Evolutionary conservation across 2,888 invertebrate species (phyloP).

Genomic region (Cylloceria caligata): DNA sequence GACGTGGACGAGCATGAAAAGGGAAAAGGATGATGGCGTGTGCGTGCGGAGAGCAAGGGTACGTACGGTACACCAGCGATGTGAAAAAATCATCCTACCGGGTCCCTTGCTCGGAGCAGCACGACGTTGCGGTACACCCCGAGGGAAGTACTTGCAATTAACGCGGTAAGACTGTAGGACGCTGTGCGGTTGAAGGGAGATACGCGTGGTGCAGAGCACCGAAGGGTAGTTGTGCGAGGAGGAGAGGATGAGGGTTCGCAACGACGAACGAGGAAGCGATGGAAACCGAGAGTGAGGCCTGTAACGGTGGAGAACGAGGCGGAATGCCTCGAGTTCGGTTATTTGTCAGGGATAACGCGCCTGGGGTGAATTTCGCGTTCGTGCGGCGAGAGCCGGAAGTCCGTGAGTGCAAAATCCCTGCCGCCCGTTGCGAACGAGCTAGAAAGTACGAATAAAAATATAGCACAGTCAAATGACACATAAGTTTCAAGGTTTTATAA

Average conservation of each 20-base stretch:
- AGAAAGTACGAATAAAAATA: slow-evolving; percentile 20
- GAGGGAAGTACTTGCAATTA: slow-evolving; percentile 81
- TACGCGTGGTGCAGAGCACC: slow-evolving; percentile 39
- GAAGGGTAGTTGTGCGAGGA: slow-evolving; percentile 33
- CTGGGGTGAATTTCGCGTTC: slow-evolving; percentile 42
- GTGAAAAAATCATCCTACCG: slow-evolving; percentile 56
- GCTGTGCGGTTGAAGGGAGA: slow-evolving; percentile 69
- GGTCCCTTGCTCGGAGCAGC: slow-evolving; percentile 54
- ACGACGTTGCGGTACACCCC: slow-evolving; percentile 76
- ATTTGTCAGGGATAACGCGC: slow-evolving; percentile 75
- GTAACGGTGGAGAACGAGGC: slow-evolving; percentile 64
- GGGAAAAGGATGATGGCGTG: slow-evolving; percentile 76
- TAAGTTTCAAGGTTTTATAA: neutral
- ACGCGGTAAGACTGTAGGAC: slow-evolving; percentile 77
- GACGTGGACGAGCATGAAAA: slow-evolving; percentile 76
- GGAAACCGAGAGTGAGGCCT: slow-evolving; percentile 43
- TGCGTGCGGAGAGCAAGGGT: slow-evolving; percentile 28
- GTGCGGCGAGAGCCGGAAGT: slow-evolving; percentile 68
- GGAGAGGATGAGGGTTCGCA: neutral
- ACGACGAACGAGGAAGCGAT: slow-evolving; percentile 13
- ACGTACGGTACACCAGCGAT: slow-evolving; percentile 6
- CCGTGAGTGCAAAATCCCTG: slow-evolving; percentile 47
- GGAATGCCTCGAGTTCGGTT: slow-evolving; percentile 74
- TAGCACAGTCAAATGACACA: slow-evolving; percentile 14
- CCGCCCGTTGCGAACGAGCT: slow-evolving; percentile 14